Conservation (phyloP, 2,797 vertebrate species). For the Acipenser oxyrinchus region DNA sequence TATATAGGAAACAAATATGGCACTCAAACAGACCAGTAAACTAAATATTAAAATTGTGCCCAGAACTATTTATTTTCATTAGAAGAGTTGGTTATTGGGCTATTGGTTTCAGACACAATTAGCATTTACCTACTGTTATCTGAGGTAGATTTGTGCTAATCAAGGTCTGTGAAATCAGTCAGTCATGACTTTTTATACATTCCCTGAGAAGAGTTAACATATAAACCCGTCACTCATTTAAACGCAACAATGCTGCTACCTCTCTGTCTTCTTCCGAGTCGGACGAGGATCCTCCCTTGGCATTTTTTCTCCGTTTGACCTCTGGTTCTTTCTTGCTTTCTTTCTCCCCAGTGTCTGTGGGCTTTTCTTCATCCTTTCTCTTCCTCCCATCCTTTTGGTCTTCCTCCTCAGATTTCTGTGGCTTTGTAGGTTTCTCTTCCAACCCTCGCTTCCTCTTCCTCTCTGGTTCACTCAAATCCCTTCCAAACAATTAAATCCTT, state of each 20-base stretch:
- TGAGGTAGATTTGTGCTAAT: no score
- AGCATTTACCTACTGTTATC: no score
- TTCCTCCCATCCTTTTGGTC: constrained; percentile 66
- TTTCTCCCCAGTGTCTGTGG: constrained; percentile 64
- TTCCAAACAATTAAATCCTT: constrained; percentile 29
- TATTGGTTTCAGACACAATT: no score
- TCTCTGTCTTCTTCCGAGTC: constrained; percentile 80
- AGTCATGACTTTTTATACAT: no score
- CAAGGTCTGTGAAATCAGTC: no score
- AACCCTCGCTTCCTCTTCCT: constrained; percentile 70
- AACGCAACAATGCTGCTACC: constrained; percentile 29
- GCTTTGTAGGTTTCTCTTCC: constrained; percentile 69
- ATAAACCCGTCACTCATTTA: background rate
- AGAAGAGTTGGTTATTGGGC: no score
- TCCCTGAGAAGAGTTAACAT: background rate
- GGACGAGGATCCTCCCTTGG: constrained; percentile 68
- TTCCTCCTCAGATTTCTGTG: constrained; percentile 62
- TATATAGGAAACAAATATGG: no score
- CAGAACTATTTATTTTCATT: no score
- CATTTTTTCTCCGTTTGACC: constrained; percentile 66
- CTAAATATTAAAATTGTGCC: no score
- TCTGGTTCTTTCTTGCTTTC: constrained; percentile 71
- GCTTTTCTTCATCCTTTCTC: constrained; percentile 71
- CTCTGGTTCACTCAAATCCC: constrained; percentile 67
- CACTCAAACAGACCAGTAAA: no score